Base-by-base conservation (phyloP, 2,888 invertebrate species). In the Lycophotia porphyrea region DNA sequence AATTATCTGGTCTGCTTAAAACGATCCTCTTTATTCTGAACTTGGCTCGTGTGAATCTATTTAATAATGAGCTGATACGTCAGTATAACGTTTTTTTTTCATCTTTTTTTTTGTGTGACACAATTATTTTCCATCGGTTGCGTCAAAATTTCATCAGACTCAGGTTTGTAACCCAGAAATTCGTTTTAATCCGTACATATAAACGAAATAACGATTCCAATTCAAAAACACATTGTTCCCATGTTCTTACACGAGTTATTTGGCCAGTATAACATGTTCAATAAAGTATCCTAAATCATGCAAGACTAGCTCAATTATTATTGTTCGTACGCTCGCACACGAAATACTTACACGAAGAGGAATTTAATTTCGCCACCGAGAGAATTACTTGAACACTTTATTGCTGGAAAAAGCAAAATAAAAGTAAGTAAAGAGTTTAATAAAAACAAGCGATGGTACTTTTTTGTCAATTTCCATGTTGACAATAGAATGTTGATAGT, bases 331-430 rank as follows among this genome's bases (percentile, higher is more conserved):
- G 18, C 64, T 77, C 72, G 36, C 47, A 11, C 15, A 75, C 52
- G 82, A 76, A 76, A 60, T 49, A 72, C 52, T 72, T 44, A 67
- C 34, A 63, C 61, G 18, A 68, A 44, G 18, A 68, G 49, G 84
- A 84, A 84, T 84, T 71, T 84, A 71, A 84, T 82, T 84, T 82
- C 55, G 52, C 67, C 27, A 49, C 81, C 5, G 9, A 49, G 52
- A 31, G 24, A 74, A 63, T 73, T 61, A 75, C 63, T 74, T 67
- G 15, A 55, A 39, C 65, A 47, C 5, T 69, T 72, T 76, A 65
- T 71, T 60, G 63, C 31, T 5, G 8, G 2, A 42, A 74, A 68
- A 36, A 61, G 27, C 9, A 34, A 27, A 64, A 36, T 5, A 74
- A 68, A 42, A 52, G 15, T 44, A 27, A 67, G 39, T 64, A 42